phyloP scores from a whole-genome alignment of 2,797 vertebrate genomes.

The Cossypha polioptera region DNA sequence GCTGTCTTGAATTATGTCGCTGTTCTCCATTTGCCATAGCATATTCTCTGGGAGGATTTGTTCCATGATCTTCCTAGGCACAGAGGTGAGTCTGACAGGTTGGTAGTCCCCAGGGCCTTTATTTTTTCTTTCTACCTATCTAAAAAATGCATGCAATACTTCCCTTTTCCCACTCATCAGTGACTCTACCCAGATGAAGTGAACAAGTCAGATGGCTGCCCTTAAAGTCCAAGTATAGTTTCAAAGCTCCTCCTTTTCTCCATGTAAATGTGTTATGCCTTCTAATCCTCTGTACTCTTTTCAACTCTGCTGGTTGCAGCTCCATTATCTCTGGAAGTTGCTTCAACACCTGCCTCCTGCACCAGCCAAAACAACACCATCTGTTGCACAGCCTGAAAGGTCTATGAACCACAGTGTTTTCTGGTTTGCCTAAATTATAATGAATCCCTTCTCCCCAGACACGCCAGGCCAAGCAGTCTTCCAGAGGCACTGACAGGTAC shows the following conservation, averaged over 20 bases:
- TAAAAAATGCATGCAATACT: neutral
- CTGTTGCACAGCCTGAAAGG: conserved; percentile 17
- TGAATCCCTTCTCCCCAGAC: neutral
- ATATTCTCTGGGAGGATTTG: neutral
- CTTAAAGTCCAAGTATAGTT: neutral
- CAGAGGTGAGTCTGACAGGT: neutral
- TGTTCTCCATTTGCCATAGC: neutral
- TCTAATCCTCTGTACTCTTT: neutral
- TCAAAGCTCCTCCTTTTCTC: neutral
- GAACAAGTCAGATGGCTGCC: neutral
- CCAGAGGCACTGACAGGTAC: neutral
- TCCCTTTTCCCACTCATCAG: neutral
- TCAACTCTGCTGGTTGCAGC: neutral
- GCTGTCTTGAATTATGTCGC: neutral
- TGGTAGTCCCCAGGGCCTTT: neutral
- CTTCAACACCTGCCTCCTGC: neutral
- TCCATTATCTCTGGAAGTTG: conserved; percentile 42
- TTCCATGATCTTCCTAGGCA: neutral
- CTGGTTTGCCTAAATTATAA: conserved; percentile 41
- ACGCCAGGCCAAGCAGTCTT: neutral
- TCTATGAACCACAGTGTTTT: neutral
- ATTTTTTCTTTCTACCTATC: neutral
- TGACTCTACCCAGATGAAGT: neutral
- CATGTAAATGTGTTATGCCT: neutral
- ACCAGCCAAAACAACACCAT: conserved; percentile 37